These are phyloP conservation scores for Agelastica alni DNA, from an alignment of 2,888 invertebrate genomes.

Conservation along the genomic window DNA sequence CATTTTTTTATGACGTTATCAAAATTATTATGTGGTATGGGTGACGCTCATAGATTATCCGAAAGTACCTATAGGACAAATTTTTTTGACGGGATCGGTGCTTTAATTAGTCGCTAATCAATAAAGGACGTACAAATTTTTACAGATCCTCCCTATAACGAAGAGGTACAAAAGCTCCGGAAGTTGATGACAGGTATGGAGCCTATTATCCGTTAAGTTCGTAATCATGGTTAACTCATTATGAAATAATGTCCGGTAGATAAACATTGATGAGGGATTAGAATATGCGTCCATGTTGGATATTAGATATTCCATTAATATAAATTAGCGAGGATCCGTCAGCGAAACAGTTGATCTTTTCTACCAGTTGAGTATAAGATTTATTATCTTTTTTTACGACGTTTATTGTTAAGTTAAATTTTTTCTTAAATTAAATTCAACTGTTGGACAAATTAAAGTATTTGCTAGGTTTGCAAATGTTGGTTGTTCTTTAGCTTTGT, in stretches of 20 bases:
- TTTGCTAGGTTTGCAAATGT: too few species aligned
- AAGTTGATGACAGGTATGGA: constrained; percentile 37
- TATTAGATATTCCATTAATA: constrained; percentile 55
- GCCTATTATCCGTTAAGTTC: constrained; percentile 40
- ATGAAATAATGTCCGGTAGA: constrained; percentile 51
- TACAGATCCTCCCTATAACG: constrained; percentile 1
- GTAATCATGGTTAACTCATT: constrained; percentile 52
- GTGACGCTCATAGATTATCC: too few species aligned
- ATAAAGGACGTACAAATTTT: neutral
- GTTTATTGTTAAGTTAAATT: too few species aligned
- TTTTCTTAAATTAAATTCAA: too few species aligned
- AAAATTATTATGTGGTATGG: too few species aligned
- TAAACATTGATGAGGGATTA: constrained; percentile 46
- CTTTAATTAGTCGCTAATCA: neutral
- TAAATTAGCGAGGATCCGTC: constrained; percentile 50
- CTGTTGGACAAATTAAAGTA: too few species aligned
- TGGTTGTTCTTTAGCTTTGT: too few species aligned
- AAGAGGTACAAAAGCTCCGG: constrained; percentile 20
- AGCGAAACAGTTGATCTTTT: too few species aligned
- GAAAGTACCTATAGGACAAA: too few species aligned
- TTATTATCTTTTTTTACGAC: too few species aligned
- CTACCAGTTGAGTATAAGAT: too few species aligned
- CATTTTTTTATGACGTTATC: too few species aligned
- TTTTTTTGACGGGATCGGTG: neutral
- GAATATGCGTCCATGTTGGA: constrained; percentile 46